phyloP scores from a whole-genome alignment of 2,113 vertebrate genomes.

The Himantopus leucocephalus region DNA sequence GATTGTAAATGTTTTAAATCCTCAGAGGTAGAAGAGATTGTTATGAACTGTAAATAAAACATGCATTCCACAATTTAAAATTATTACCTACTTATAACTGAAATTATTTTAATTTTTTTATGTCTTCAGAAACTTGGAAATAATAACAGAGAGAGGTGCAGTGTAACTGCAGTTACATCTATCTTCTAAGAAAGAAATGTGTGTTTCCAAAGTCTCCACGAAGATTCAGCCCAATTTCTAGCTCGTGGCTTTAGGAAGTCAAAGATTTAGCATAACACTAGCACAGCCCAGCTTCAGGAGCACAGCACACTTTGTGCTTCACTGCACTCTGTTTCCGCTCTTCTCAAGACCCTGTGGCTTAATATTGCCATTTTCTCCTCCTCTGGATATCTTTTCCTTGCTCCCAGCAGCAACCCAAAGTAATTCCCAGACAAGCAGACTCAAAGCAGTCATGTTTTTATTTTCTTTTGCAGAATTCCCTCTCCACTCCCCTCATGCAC shows the following conservation, averaged over 20 bases:
- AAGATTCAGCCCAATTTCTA: conserved; percentile 45
- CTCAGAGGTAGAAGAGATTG: not conserved
- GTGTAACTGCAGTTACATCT: conserved; percentile 23
- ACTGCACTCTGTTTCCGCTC: not conserved
- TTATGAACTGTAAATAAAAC: not conserved
- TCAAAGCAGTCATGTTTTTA: not conserved
- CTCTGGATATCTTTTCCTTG: not conserved
- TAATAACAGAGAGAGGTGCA: not conserved
- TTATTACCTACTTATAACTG: conserved; percentile 35
- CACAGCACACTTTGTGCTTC: not conserved
- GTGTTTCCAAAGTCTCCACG: conserved; percentile 35
- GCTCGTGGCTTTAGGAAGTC: conserved; percentile 4
- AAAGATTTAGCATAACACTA: not conserved
- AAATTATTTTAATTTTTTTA: not conserved
- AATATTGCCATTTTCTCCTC: conserved; percentile 8
- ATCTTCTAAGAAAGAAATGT: conserved; percentile 36
- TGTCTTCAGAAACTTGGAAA: conserved; percentile 48
- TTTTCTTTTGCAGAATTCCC: not conserved
- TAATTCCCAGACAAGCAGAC: not conserved
- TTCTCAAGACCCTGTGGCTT: not conserved
- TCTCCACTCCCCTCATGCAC: not conserved
- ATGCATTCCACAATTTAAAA: not conserved
- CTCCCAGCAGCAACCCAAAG: conserved; percentile 14
- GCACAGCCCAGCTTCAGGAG: not conserved
- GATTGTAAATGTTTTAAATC: not conserved